Evolutionary conservation across 92 coral and sea anemone genomes (phyloP), one percentile per base, ranked within the genome.

Genomic region (Nematostella vectensis): DNA sequence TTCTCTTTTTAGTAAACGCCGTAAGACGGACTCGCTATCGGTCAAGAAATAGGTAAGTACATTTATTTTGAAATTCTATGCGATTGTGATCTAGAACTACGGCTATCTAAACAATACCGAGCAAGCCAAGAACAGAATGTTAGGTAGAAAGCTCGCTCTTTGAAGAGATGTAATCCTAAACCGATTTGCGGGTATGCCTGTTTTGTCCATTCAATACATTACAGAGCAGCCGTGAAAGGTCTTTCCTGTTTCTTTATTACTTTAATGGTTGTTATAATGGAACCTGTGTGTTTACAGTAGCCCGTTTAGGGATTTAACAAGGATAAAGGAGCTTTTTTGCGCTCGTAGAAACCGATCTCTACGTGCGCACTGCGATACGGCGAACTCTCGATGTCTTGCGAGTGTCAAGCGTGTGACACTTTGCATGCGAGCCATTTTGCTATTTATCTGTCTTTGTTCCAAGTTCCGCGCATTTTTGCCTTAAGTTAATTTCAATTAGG

Each of bases 401-500:
- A 45, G 21, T 45, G 51, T 45, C 51, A 45, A 45, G 18, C 18
- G 51, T 19, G 23, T 45, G 51, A 45, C 51, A 45, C 12, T 33
- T 33, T 33, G 21, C 51, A 17, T 6, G 51, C 18, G 18, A 19
- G 18, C 9, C 21, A 11, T 22, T 45, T 45, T 22, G 51, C 51
- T 9, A 15, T 33, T 33, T 33, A 33, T 33, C 8, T 33, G 6
- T 15, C 40, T 33, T 33, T 33, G 40, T 33, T 33, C 40, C 40
- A 33, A 6, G 40, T 33, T 6, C 40, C 40, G 40, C 40, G 15
- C 6, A 33, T 33, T 33, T 33, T 33, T 33, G 6, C 40, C 8
- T 15, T 33, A 33, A 33, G 40, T 33, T 33, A 33, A 33, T 33
- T 33, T 33, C 40, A 33, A 33, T 33, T 33, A 33, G n/a, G n/a